Evolutionary conservation across 1,140 invertebrate genomes (phyloP), one percentile per base, ranked within the genome.

Genomic region (Drosophila nannoptera): DNA sequence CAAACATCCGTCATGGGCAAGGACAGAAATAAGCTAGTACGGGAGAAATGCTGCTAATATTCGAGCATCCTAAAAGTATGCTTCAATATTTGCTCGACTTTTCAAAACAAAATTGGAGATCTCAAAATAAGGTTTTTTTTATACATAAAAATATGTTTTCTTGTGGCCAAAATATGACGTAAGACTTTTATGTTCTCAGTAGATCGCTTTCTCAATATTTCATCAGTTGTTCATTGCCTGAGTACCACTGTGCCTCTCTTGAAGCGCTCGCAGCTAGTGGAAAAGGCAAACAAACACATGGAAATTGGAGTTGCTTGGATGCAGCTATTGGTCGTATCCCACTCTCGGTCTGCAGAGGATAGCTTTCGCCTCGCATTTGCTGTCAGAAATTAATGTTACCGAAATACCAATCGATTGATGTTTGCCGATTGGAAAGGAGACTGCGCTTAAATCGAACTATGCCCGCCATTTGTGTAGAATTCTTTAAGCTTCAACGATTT

Each of bases 221-320:
- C 5, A 33, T 11, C 12, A 4, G 2, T 9, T 16, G 0, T 0
- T 33, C 2, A 1, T 4, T 3, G 3, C 11, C 8, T 40, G 9
- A 1, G 5, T 36, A 4, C 16, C 62, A 53, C 29, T 53, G 55
- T 60, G 48, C 48, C 8, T 1, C 64, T 45, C 46, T 14, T 5
- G 35, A 11, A 5, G 11, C 43, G 35, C n/a, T 16, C 36, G 49
- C 7, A 32, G 55, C 29, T 74, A 74, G 78, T 83, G 56, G 78
- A 75, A 73, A 78, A 52, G 42, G 72, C 75, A 78, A 73, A 78
- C 75, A 78, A 75, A 68, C 50, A 83, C 73, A 69, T 84, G 75
- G 35, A 83, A 76, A 84, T 78, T 65, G 63, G 76, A 80, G 77
- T 80, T 60, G 55, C 55, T 72, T 72, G 54, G 52, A 22, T n/a